Conservation (phyloP, 2,888 invertebrate genomes). For the Andricus quercusramuli region DNA sequence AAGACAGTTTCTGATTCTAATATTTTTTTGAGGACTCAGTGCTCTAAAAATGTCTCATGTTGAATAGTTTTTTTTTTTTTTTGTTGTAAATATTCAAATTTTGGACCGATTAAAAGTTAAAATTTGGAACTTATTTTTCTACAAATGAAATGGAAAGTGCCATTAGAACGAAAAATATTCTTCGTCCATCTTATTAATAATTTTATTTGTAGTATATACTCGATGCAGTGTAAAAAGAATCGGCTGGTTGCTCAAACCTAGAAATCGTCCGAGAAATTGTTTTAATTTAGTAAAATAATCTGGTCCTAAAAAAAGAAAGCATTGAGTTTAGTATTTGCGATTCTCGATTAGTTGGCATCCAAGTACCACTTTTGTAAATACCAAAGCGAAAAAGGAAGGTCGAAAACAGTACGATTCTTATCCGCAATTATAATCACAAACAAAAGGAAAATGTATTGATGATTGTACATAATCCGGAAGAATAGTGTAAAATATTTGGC, state of each 20-base stretch:
- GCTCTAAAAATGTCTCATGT: too few species aligned
- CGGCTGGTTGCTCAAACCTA: not conserved
- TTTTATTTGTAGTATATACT: not conserved
- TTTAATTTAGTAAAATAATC: not conserved
- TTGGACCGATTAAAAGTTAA: not conserved
- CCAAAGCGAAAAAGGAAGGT: conserved; percentile 39
- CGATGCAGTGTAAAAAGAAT: not conserved
- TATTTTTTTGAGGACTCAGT: too few species aligned
- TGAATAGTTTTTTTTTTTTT: not conserved
- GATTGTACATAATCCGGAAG: conserved; percentile 39
- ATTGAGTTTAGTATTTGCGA: not conserved
- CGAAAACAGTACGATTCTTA: conserved; percentile 23
- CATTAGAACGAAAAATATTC: not conserved
- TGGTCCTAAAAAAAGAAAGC: not conserved
- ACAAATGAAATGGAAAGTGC: not conserved
- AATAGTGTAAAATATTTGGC: conserved; percentile 43
- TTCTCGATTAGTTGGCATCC: conserved; percentile 26
- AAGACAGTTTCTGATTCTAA: too few species aligned
- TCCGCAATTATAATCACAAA: conserved; percentile 27
- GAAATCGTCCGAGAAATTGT: not conserved
- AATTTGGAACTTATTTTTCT: conserved; percentile 12
- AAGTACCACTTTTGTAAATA: conserved; percentile 43
- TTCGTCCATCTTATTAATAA: not conserved
- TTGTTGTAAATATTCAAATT: not conserved
- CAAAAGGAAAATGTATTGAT: conserved; percentile 13